phyloP scores from a whole-genome alignment of 2,797 vertebrate genomes.

The Enteromius viviparus region DNA sequence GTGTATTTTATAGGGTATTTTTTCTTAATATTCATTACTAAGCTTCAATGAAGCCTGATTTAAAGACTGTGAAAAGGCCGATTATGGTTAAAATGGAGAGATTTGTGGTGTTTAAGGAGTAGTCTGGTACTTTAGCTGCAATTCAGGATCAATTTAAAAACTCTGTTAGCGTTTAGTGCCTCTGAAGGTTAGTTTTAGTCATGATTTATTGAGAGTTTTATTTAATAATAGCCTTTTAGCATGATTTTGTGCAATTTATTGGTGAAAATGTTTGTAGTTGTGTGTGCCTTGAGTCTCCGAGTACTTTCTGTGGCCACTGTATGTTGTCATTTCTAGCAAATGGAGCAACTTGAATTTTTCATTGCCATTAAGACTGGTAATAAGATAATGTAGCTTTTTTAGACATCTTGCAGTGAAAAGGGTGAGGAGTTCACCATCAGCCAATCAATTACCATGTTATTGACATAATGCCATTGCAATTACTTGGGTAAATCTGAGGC shows the following conservation, averaged over 20 bases:
- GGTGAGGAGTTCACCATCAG: conserved; percentile 4
- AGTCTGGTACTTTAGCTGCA: neutral
- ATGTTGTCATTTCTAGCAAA: neutral
- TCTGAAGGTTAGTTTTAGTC: neutral
- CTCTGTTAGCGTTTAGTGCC: neutral
- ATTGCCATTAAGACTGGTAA: neutral
- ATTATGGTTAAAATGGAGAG: conserved; percentile 9
- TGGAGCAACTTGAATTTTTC: neutral
- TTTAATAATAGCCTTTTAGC: neutral
- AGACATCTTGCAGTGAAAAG: conserved; percentile 8
- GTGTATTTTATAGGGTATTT: neutral
- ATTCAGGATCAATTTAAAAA: conserved; percentile 10
- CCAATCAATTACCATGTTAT: conserved; percentile 30
- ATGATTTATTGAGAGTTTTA: neutral
- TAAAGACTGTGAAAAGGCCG: neutral
- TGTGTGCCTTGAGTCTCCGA: neutral
- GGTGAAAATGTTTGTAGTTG: neutral
- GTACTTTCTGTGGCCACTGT: neutral
- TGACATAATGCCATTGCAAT: conserved; percentile 2
- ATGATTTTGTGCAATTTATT: neutral
- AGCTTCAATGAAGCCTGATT: neutral
- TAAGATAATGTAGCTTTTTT: neutral
- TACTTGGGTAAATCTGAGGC: conserved; percentile 29
- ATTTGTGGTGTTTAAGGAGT: neutral
- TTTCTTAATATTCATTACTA: conserved; percentile 1